Base-by-base conservation (phyloP, 2,113 vertebrate species). In the Saccopteryx bilineata region DNA sequence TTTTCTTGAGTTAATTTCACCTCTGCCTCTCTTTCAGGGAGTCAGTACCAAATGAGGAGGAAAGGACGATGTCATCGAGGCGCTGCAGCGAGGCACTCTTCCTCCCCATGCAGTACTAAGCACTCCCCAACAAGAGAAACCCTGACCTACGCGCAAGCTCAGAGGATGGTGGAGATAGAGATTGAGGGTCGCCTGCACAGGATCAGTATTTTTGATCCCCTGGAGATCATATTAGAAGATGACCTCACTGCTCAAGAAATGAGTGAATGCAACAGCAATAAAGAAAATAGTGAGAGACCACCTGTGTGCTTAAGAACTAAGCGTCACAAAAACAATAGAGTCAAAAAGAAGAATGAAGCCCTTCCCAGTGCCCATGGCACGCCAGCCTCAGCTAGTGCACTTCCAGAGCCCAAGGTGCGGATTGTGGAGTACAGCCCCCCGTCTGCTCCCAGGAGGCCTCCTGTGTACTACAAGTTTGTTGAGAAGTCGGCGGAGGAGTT, bases 101-200 rank as follows among this genome's bases (percentile, higher is more conserved):
- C 99, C 39, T 99, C 99, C 96, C 99, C 99, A 0, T 98, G 99
- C 98, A 98, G 98, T 95, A 99, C 99, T 98, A 99, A 99, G 96
- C 99, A 99, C 91, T 99, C 99, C 19, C 99, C 99, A 0, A 99
- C 99, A 31, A 98, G 99, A 97, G 99, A 99, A 97, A 99, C 99
- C 54, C 97, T 99, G 98, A 99, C 99, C 0, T 99, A 99, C 2
- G 99, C 99, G n/a, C 99, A 99, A 96, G 99, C 99, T 46, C 99
- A 99, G 95, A 99, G 99, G 95, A 99, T 99, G 99, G 99, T 99
- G 54, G 99, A 99, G 98, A 99, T 99, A 84, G 99, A 99, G 96
- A 98, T 99, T 2, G 99, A 99, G 88, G 99, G 99, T 71, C 99
- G 99, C 72, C 79, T 99, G 96, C 99, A 99, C 39, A 98, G 99